These are phyloP conservation scores for Parapsyche elsis DNA, from an alignment of 1,140 invertebrate genomes.

Conservation along the genomic window DNA sequence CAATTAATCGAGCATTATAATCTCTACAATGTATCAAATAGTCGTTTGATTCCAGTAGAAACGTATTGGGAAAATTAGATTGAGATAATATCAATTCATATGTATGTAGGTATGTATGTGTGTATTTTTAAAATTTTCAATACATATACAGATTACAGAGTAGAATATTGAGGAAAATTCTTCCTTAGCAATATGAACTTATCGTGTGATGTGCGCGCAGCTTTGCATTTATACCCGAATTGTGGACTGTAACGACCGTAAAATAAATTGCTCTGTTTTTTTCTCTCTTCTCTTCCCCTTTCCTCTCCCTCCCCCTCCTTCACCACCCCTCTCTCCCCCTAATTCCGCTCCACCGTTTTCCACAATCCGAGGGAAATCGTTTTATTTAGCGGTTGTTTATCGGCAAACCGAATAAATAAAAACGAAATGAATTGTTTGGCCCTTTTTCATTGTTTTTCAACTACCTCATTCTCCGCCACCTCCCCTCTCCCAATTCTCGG, in stretches of 20 bases:
- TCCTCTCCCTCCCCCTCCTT: neutral
- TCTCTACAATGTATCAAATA: no score
- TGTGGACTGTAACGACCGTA: conserved; percentile 47
- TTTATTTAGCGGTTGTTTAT: conserved; percentile 53
- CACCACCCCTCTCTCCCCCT: neutral
- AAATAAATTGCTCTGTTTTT: conserved; percentile 47
- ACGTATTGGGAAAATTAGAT: no score
- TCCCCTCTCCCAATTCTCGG: neutral
- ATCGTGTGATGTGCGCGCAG: neutral
- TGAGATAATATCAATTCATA: no score
- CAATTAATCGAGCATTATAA: no score
- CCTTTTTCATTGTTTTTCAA: conserved; percentile 46
- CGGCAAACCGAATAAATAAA: conserved; percentile 52
- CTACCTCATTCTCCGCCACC: neutral
- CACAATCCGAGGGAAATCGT: conserved; percentile 43
- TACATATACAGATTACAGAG: neutral
- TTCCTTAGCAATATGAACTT: neutral
- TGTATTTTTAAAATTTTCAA: neutral
- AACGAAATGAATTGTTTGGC: conserved; percentile 52
- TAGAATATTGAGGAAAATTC: neutral
- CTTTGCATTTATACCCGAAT: conserved; percentile 43
- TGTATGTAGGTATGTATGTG: no score
- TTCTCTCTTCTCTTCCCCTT: conserved; percentile 9
- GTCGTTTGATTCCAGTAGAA: no score
- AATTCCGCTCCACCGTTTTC: conserved; percentile 38